Base-by-base conservation (phyloP, 2,797 vertebrate species). In the Hybognathus amarus region DNA sequence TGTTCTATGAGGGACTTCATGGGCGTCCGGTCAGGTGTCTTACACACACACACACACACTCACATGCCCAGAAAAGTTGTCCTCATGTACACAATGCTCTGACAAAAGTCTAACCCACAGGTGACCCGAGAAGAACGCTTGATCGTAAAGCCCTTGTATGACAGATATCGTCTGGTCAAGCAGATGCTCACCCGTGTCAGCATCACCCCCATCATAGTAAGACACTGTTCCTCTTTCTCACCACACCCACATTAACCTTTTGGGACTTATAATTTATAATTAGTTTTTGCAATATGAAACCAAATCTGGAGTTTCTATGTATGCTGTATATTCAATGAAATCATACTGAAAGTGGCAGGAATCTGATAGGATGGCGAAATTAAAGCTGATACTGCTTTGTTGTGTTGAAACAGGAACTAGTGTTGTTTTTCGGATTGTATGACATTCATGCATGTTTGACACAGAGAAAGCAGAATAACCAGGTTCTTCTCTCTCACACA, bases 181-280 rank as follows among this genome's bases (percentile, higher is more conserved):
- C 98, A 99, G 94, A 98, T 98, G 97, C 95, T 99, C 91, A 97
- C 97, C 88, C 96, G 97, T 93, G 97, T 96, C 92, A 97, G 96
- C 95, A 97, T 98, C 92, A 97, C 96, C 79, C 97, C 98, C 52
- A 90, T 97, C 76, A 97, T 96, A 86, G 98, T 99, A 94, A 93
- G 97, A 94, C 90, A 89, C 33, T 17, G 17, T 30, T 61, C 10
- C 54, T n/a, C 24, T 17, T 24, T 18, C 13, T 47, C 15, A 27
- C 9, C 30, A 15, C 6, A 83, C 11, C 24, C 18, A 38, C 30
- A 66, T 20, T 83, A 47, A 30, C 40, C 40, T 64, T 33, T 78
- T 50, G 20, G 52, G 15, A 59, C 5, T 27, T 47, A 50, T 52
- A 36, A 67, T 67, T 13, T 47, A 67, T 38, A 50, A 54, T 67